Evolutionary conservation across 2,888 invertebrate species (phyloP), one percentile per base, ranked within the genome.

Genomic region (Glyphotaelius pellucidus): DNA sequence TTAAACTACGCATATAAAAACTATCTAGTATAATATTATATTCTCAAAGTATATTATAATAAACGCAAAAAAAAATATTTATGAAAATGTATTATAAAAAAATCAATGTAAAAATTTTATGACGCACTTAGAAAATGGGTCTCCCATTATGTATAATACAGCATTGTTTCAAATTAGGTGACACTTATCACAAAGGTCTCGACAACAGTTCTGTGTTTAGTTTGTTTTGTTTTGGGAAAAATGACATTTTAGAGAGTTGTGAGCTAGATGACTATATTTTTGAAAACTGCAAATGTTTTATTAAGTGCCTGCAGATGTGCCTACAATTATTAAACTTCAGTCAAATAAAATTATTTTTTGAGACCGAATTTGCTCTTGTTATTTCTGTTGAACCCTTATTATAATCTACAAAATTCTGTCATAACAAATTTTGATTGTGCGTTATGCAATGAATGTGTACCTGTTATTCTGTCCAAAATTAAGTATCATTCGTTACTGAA

Each of bases 221-320:
- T 91, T 92, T 90, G 25, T 89, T 83, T 90, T 92, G 52, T 90
- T 91, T 91, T 91, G 88, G 91, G 47, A 86, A 92, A 89, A 85
- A 80, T 92, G 89, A 93, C 38, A 89, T 91, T 90, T 91, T 92
- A 90, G 88, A 89, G 90, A 92, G 90, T 88, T 81, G 87, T 87
- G 42, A 52, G 79, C 90, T 81, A 86, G 79, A 42, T 87, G 84
- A 90, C 35, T 93, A 88, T 93, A 89, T 92, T 90, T 90, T 92
- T 90, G 80, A 90, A 92, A 86, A 32, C 84, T 91, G 83, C 91
- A 85, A 88, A 80, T 91, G 84, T 90, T 91, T 42, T 92, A 91
- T 92, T 79, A 91, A 93, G 93, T 93, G 93, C 93, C 93, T 93
- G 92, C 91, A 88, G 81, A 92, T 85, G 93, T 93, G 93, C 93